Base-by-base conservation (phyloP, 2,888 invertebrate species). In the Drosophila pseudotakahashii region DNA sequence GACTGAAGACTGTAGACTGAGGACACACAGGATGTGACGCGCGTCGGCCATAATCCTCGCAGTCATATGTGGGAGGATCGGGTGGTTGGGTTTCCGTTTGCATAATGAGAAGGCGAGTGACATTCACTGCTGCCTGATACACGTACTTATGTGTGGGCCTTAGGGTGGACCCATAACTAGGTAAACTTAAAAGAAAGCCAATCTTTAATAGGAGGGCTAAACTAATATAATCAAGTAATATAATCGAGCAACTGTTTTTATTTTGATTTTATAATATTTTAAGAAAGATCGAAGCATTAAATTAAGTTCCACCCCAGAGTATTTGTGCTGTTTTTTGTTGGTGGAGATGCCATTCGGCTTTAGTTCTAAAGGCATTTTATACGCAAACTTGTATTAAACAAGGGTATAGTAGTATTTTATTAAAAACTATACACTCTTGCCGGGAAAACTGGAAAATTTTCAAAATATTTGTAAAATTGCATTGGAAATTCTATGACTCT, bases 101-200 rank as follows among this genome's bases (percentile, higher is more conserved):
- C 73, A 72, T 72, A 72, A 72, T 72, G 57, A 73, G 72, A 47
- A 42, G 55, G 14, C 45, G 14, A 52, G 50, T 42, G 34, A 37
- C 60, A 23, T 53, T 39, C 41, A 51, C 62, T 37, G 57, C 16
- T 47, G 32, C 41, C 34, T 62, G 63, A 50, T 47, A 47, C 45
- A 47, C 9, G 45, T 30, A 47, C 45, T 47, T 47, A 30, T 47
- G 26, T 26, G n/a, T 45, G 14, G 26, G 14, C 2, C 11, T 47
- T 13, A 10, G 45, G 30, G 47, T 47, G 47, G 14, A 47, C 47
- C 47, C 4, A 34, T 5, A 6, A 1, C 11, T 10, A 11, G 42
- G 3, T 16, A 5, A 11, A 11, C 14, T 7, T 16, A 5, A 7
- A 41, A 16, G 9, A 41, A 41, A 5, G n/a, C 11, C 11, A 10